phyloP scores from a whole-genome alignment of 2,797 vertebrate species.

The Ctenochaetus hawaiiensis region DNA sequence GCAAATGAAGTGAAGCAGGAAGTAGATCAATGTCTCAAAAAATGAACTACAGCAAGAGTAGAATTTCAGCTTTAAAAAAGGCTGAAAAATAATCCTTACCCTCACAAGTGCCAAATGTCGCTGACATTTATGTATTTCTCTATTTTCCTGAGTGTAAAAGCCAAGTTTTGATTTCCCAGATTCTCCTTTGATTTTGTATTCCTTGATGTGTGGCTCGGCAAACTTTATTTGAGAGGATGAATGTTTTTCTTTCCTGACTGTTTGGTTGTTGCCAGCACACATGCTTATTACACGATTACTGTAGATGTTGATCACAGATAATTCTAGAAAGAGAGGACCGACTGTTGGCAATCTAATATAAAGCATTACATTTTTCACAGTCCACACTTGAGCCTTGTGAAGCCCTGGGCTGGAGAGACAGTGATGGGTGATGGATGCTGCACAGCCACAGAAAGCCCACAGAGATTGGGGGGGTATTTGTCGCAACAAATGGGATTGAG shows the following conservation, averaged over 20 bases:
- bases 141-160: neutral
- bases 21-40: no score
- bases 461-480: constrained; percentile 63
- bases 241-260: neutral
- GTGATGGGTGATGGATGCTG: constrained; percentile 38
- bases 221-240: neutral
- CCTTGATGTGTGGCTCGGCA: neutral
- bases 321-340: neutral
- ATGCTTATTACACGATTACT: neutral
- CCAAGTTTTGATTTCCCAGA: neutral
- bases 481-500: constrained; percentile 72
- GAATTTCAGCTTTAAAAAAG: no score
- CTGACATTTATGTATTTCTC: neutral
- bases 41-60: no score
- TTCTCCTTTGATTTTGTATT: neutral
- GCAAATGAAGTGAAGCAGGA: no score
- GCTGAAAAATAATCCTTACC: no score
- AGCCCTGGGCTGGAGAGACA: constrained; percentile 33
- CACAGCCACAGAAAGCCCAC: constrained; percentile 35
- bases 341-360: constrained; percentile 22
- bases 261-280: neutral
- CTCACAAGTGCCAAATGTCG: neutral
- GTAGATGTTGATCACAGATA: constrained; percentile 13
- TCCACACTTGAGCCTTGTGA: constrained; percentile 40
- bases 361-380: constrained; percentile 21